These are phyloP conservation scores for Alligator sinensis DNA, from an alignment of 2,113 vertebrate genomes.

Conservation along the genomic window DNA sequence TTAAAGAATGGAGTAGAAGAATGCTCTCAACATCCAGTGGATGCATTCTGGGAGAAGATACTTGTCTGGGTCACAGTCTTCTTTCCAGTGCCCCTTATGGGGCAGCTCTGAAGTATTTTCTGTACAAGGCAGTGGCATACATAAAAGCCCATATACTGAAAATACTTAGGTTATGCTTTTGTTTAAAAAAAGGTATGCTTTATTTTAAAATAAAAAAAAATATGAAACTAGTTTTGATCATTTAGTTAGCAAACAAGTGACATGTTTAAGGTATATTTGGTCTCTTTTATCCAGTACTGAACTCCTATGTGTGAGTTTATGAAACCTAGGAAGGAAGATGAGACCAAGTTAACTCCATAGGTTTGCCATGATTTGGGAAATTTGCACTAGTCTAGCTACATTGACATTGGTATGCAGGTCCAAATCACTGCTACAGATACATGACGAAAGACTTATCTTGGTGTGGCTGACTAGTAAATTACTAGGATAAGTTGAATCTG, in stretches of 20 bases:
- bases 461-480: background rate
- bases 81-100: background rate
- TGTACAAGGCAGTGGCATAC: background rate
- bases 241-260: background rate
- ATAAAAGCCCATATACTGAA: background rate
- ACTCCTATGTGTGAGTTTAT: background rate
- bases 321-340: background rate
- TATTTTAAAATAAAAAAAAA: background rate
- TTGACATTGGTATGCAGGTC: background rate
- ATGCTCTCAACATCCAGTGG: background rate
- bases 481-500: background rate
- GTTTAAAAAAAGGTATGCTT: background rate
- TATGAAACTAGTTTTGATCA: background rate
- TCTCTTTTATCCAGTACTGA: background rate
- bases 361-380: background rate
- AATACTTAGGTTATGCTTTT: background rate
- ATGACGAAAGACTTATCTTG: background rate
- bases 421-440: background rate
- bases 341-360: background rate
- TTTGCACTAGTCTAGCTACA: background rate
- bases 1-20: background rate
- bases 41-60: background rate
- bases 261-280: background rate
- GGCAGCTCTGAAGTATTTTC: background rate
- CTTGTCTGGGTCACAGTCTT: background rate